phyloP scores from a whole-genome alignment of 1,140 invertebrate genomes.

The Calliphora vicina region DNA sequence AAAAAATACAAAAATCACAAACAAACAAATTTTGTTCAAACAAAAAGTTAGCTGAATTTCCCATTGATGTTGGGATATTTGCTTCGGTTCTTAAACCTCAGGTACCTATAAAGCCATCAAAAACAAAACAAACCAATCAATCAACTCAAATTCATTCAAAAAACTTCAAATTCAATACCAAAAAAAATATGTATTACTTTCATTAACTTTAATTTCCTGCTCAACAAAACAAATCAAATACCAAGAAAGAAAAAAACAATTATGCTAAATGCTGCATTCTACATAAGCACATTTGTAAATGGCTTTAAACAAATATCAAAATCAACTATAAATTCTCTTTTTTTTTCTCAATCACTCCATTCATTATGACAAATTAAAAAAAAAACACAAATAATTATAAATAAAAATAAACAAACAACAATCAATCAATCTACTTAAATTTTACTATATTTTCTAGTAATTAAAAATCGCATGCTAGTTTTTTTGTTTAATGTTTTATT shows the following conservation, averaged over 20 bases:
- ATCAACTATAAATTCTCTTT: neutral
- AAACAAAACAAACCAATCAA: neutral
- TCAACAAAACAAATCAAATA: neutral
- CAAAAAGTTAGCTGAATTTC: constrained; percentile 59
- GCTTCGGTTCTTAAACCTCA: constrained; percentile 61
- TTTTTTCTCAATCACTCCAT: neutral
- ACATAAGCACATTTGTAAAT: neutral
- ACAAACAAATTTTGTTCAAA: constrained; percentile 11
- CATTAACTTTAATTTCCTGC: neutral
- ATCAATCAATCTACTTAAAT: too few species aligned
- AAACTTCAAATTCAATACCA: constrained; percentile 35
- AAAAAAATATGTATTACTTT: constrained; percentile 27
- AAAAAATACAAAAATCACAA: constrained; percentile 13
- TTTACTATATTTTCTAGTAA: neutral
- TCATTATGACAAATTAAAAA: neutral
- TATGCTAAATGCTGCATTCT: neutral
- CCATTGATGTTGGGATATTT: constrained; percentile 63
- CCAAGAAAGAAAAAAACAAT: neutral
- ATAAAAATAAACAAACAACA: too few species aligned
- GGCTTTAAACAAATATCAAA: neutral
- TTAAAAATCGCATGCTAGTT: neutral
- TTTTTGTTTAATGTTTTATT: too few species aligned
- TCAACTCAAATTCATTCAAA: constrained; percentile 18
- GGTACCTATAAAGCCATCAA: constrained; percentile 50
- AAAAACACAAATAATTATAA: too few species aligned